phyloP scores from a whole-genome alignment of 2,888 invertebrate genomes.

The Biston betularia region DNA sequence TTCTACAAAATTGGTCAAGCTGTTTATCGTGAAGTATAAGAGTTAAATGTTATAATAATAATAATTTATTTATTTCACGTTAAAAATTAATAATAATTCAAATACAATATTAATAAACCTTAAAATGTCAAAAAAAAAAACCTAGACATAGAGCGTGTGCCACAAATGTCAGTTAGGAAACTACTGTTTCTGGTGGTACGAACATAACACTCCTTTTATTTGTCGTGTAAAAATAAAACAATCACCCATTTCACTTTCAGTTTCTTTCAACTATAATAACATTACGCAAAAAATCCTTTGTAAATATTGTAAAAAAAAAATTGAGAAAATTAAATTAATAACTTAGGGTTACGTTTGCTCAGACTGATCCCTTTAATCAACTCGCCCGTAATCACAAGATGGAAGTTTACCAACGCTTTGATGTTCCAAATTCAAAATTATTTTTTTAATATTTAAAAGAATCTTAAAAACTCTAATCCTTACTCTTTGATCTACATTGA shows the following conservation, averaged over 20 bases:
- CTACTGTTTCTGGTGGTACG: too few species aligned
- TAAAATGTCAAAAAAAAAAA: too few species aligned
- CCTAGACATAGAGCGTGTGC: too few species aligned
- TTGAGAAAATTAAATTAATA: slow-evolving; percentile 16
- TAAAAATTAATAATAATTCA: too few species aligned
- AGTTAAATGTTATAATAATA: too few species aligned
- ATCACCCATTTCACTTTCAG: background rate
- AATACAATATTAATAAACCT: too few species aligned
- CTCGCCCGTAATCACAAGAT: slow-evolving; percentile 12
- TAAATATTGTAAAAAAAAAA: slow-evolving; percentile 1
- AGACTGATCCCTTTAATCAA: slow-evolving; percentile 24
- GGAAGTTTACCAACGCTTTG: slow-evolving; percentile 25
- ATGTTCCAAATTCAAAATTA: slow-evolving; percentile 17
- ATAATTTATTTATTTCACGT: too few species aligned
- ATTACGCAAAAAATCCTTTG: slow-evolving; percentile 2
- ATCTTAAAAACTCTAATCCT: slow-evolving; percentile 38
- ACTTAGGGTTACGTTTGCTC: slow-evolving; percentile 11
- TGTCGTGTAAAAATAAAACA: background rate
- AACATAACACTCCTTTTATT: too few species aligned
- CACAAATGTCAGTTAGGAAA: too few species aligned
- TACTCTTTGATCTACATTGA: slow-evolving; percentile 41
- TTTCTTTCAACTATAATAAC: background rate
- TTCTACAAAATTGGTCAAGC: too few species aligned
- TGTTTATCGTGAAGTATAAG: too few species aligned
- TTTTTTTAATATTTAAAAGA: slow-evolving; percentile 29